Percentiles rank a stretch among this genome's conserved stretches.
Evolutionary conservation across 2,113 vertebrate species (phyloP).

Genomic region (Hemibagrus wyckioides): DNA sequence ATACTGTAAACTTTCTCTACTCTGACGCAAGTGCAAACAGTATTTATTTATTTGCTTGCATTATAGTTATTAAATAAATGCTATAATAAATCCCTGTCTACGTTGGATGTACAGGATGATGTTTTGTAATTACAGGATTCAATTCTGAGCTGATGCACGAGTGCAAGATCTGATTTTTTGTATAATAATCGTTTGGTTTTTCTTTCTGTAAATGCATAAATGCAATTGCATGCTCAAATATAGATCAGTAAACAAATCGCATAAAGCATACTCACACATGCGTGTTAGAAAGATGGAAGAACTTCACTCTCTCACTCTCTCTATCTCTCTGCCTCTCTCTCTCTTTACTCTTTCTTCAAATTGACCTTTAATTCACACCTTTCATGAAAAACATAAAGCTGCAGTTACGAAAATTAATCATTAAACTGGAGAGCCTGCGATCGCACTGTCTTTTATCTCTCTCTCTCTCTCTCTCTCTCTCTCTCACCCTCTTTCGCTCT

Average conservation of each 20-base stretch:
- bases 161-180: too few relatives aligned
- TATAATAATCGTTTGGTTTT: too few relatives aligned
- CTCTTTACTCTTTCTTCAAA: neutral
- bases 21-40: neutral
- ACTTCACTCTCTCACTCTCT: neutral
- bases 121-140: neutral
- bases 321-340: neutral
- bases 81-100: too few relatives aligned
- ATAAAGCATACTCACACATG: neutral
- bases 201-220: neutral
- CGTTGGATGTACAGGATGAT: neutral
- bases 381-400: neutral
- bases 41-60: neutral
- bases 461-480: neutral
- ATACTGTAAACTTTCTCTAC: neutral
- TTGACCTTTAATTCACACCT: neutral
- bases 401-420: neutral
- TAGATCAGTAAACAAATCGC: neutral
- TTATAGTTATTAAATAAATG: neutral
- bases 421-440: constrained; percentile 7
- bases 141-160: too few relatives aligned
- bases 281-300: neutral
- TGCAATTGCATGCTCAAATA: neutral
- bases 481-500: neutral
- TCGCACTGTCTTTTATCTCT: neutral